Evolutionary conservation across 2,888 invertebrate species (phyloP).

Genomic region (Clanis bilineata): DNA sequence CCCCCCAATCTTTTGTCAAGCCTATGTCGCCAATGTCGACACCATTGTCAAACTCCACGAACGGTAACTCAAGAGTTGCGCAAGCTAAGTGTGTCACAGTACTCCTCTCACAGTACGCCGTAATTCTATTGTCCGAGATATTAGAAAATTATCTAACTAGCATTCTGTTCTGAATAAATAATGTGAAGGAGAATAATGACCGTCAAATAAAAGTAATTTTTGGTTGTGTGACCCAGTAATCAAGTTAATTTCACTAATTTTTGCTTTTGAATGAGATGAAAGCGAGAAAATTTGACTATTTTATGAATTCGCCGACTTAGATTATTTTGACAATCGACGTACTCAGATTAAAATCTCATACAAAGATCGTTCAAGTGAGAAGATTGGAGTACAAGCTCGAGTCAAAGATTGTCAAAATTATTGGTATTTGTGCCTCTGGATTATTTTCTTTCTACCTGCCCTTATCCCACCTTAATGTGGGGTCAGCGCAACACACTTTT

Average conservation of each 20-base stretch:
- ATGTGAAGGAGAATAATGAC: slow-evolving; percentile 17
- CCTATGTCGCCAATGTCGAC: neutral
- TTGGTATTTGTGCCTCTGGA: too few relatives aligned
- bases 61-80: slow-evolving; percentile 38
- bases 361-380: too few relatives aligned
- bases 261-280: neutral
- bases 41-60: slow-evolving; percentile 29
- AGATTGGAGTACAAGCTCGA: too few relatives aligned
- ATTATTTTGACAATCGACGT: too few relatives aligned
- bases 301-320: too few relatives aligned
- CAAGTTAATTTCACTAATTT: neutral
- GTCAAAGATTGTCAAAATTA: too few relatives aligned
- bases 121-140: slow-evolving; percentile 49
- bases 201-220: neutral
- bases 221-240: neutral
- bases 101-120: slow-evolving; percentile 27
- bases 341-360: too few relatives aligned
- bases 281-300: neutral
- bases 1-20: too few relatives aligned
- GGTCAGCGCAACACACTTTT: too few relatives aligned
- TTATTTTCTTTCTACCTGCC: too few relatives aligned
- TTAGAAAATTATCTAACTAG: slow-evolving; percentile 14
- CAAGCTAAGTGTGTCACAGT: slow-evolving; percentile 43
- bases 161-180: neutral
- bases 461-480: too few relatives aligned